Percentiles rank a stretch among this genome's conserved stretches.
phyloP scores from a whole-genome alignment of 2,888 invertebrate species.

The Steinernema hermaphroditum region DNA sequence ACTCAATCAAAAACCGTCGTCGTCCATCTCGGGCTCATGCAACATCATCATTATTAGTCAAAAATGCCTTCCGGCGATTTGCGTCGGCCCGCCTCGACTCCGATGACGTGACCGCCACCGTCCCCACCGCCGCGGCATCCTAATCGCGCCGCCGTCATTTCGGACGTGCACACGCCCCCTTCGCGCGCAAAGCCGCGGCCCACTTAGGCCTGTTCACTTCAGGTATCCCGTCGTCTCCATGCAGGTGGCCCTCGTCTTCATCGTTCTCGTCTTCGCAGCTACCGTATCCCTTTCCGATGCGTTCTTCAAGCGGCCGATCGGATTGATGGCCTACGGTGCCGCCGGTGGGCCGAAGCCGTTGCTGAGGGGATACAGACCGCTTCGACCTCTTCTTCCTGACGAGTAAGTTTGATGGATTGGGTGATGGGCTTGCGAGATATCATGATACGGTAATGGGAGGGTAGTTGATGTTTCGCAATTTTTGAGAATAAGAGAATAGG shows the following conservation, averaged over 20 bases:
- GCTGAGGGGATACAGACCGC: neutral
- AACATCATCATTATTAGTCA: slow-evolving; percentile 23
- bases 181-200: neutral
- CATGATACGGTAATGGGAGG: no score
- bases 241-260: slow-evolving; percentile 17
- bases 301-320: slow-evolving; percentile 12
- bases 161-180: neutral
- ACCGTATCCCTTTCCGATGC: slow-evolving; percentile 25
- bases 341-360: neutral
- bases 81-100: neutral
- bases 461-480: no score
- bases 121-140: neutral
- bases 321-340: slow-evolving; percentile 24
- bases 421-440: no score
- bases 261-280: neutral
- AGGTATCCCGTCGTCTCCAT: slow-evolving; percentile 14
- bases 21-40: neutral
- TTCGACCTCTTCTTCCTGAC: slow-evolving; percentile 21
- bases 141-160: no score
- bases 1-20: slow-evolving; percentile 13
- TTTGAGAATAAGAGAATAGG: no score
- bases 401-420: slow-evolving; percentile 11
- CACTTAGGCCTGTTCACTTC: slow-evolving; percentile 1
- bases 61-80: slow-evolving; percentile 28
- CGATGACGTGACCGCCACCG: slow-evolving; percentile 11